Evolutionary conservation across 37 sponge, comb jelly and placozoan species (phyloP).

Genomic region (Tethya wilhelma): DNA sequence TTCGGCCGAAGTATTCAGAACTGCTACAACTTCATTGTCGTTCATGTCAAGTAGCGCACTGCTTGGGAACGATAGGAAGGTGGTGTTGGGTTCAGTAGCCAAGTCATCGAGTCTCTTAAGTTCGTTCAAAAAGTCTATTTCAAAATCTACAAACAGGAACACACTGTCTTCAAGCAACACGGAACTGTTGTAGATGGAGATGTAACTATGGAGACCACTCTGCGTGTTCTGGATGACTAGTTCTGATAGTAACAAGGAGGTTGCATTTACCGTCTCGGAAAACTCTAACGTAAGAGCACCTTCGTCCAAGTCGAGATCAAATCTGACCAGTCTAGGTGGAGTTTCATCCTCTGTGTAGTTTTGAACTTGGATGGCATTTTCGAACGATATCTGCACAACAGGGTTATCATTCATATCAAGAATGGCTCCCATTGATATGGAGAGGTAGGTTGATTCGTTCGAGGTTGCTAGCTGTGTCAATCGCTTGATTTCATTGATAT

Average conservation of each 20-base stretch:
- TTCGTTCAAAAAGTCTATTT: slow-evolving; percentile 66
- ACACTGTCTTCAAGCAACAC: slow-evolving; percentile 26
- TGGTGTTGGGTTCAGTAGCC: slow-evolving; percentile 45
- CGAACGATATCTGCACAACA: slow-evolving; percentile 37
- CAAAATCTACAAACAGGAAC: slow-evolving; percentile 64
- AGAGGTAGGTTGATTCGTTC: slow-evolving; percentile 59
- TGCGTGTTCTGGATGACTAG: slow-evolving; percentile 65
- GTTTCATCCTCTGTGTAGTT: slow-evolving; percentile 53
- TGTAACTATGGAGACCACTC: slow-evolving; percentile 1
- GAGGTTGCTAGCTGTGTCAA: slow-evolving; percentile 63
- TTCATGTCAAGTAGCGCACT: slow-evolving; percentile 79
- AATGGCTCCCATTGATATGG: slow-evolving; percentile 36
- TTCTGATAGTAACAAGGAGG: slow-evolving; percentile 47
- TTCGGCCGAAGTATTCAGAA: slow-evolving; percentile 40
- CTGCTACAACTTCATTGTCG: slow-evolving; percentile 58
- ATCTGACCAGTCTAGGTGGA: slow-evolving; percentile 56
- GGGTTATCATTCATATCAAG: slow-evolving; percentile 80
- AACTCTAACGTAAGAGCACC: slow-evolving; percentile 75
- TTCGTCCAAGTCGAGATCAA: slow-evolving; percentile 77
- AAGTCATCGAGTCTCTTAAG: slow-evolving; percentile 66
- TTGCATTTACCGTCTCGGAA: slow-evolving; percentile 84
- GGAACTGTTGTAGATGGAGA: slow-evolving; percentile 67
- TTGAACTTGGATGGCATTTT: slow-evolving; percentile 20
- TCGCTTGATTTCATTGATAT: slow-evolving; percentile 78
- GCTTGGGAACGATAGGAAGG: slow-evolving; percentile 71